Evolutionary conservation across 53 echinoderm and acorn worm species (phyloP), one percentile per base, ranked within the genome.

Genomic region (Patiria pectinifera): DNA sequence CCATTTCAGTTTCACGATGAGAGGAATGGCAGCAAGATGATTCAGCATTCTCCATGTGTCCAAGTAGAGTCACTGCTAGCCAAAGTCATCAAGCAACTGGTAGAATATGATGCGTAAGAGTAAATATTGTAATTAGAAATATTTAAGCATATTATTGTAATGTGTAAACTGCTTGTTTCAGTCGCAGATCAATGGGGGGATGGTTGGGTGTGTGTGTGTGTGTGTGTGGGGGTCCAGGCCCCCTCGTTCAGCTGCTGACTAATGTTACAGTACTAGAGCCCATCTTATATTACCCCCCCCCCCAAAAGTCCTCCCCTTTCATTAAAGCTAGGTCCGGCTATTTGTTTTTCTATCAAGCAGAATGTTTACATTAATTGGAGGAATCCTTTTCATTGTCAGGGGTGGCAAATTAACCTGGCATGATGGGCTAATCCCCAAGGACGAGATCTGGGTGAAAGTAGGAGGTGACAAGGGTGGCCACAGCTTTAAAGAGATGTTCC

Each of bases 61-160:
- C 59, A 70, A 12, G 45, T 72, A 13, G 15, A 87, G 22, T 48
- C 69, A 69, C 48, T 87, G 74, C n/a, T 48, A 21, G 47, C 46
- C n/a, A 87, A 87, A n/a, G 74, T 87, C 74, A 69, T 87, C 48
- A 49, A 85, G 85, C 85, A 72, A 60, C 87, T 74, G 71, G 72
- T 35, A 72, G 45, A 87, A 87, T 45, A 71, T 87, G 87, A 43
- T 87, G 14, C 15, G 74, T 71, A 87, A 71, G 71, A 45, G 71
- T 18, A 35, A 71, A 35, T 35, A 35, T 35, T 35, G 35, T 35
- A 35, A 35, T 35, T 35, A 35, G 35, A 35, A 35, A 35, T 35
- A 35, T 35, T 35, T 35, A 35, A 35, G 35, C 35, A 35, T 35
- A 35, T 35, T 35, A 35, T 35, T 35, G 35, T 35, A 35, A 35